Evolutionary conservation across 2,888 invertebrate species (phyloP).

Genomic region (Diarsia dahlii): DNA sequence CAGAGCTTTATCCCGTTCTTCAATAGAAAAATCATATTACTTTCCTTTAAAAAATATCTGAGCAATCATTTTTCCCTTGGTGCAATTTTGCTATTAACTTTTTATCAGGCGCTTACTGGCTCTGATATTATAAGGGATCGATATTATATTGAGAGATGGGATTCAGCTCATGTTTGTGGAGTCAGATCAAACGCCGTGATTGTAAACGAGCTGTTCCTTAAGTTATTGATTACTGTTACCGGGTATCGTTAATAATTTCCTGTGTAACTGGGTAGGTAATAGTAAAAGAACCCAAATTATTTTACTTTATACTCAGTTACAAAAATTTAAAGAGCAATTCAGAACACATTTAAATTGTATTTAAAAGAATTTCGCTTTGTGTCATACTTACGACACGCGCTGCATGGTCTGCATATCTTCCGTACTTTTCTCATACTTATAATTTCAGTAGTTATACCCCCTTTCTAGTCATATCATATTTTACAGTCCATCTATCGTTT

Average conservation of each 20-base stretch:
- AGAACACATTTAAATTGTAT: background rate
- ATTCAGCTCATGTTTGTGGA: conserved; percentile 68
- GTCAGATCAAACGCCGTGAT: conserved; percentile 72
- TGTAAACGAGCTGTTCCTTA: conserved; percentile 67
- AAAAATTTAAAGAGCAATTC: background rate
- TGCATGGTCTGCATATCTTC: background rate
- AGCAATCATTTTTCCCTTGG: conserved; percentile 20
- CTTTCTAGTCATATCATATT: background rate
- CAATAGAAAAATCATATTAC: background rate
- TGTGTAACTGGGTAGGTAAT: conserved; percentile 5
- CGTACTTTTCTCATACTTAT: background rate
- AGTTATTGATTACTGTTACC: conserved; percentile 58
- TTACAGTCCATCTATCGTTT: background rate
- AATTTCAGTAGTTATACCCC: background rate
- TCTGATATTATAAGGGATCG: conserved; percentile 24
- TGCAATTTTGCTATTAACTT: conserved; percentile 43
- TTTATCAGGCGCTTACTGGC: conserved; percentile 49
- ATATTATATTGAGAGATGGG: conserved; percentile 36
- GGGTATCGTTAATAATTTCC: conserved; percentile 14
- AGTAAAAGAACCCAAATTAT: background rate
- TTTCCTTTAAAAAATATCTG: background rate
- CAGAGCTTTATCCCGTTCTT: background rate
- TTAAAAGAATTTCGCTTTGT: background rate
- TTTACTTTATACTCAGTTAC: background rate
- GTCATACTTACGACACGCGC: no score